These are phyloP conservation scores for Candidula unifasciata DNA, from an alignment of 2,888 invertebrate genomes.

Conservation along the genomic window DNA sequence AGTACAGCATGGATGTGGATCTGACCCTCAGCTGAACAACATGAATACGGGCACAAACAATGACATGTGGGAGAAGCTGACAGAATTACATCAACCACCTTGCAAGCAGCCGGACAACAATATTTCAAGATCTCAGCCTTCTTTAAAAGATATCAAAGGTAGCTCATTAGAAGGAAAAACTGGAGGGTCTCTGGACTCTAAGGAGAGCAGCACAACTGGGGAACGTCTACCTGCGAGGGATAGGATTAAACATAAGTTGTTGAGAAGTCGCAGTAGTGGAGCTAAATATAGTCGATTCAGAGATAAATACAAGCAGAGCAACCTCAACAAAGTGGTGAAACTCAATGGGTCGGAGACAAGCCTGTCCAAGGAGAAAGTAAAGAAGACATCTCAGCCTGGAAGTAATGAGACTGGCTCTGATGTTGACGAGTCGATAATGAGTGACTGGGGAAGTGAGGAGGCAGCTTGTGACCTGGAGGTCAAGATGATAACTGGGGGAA, in stretches of 20 bases:
- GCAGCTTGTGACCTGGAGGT: conserved; percentile 73
- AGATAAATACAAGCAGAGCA: conserved; percentile 59
- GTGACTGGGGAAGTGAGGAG: conserved; percentile 73
- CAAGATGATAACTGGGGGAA: conserved; percentile 69
- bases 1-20: conserved; percentile 59
- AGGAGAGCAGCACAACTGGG: conserved; percentile 35
- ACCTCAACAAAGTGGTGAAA: conserved; percentile 43
- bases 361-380: conserved; percentile 47
- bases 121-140: conserved; percentile 59
- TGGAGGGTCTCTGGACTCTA: conserved; percentile 41
- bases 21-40: conserved; percentile 53
- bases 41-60: conserved; percentile 50
- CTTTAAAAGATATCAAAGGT: conserved; percentile 46
- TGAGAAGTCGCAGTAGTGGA: conserved; percentile 60
- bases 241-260: conserved; percentile 54
- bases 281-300: conserved; percentile 61
- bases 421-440: conserved; percentile 64
- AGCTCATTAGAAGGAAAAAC: conserved; percentile 50
- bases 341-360: conserved; percentile 50
- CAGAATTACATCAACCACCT: conserved; percentile 33
- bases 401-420: conserved; percentile 63
- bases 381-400: conserved; percentile 43
- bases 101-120: conserved; percentile 3
- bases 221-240: conserved; percentile 49
- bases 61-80: conserved; percentile 54